These are phyloP conservation scores for Mus pahari DNA, from an alignment of 2,113 vertebrate species.

Conservation along the genomic window DNA sequence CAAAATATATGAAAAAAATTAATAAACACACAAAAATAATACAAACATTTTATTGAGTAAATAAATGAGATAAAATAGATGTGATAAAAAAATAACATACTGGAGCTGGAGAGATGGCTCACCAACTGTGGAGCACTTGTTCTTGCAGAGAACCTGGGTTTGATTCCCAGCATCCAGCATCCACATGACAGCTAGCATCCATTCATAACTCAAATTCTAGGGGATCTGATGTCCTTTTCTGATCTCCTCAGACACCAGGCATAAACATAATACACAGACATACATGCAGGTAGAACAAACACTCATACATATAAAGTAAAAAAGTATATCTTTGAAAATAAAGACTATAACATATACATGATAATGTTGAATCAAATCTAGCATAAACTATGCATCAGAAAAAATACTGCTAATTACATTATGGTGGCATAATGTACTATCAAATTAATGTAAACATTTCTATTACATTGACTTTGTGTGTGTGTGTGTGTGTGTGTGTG, in stretches of 20 bases:
- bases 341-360: background rate
- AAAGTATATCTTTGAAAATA: background rate
- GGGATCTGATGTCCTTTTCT: background rate
- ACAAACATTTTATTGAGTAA: constrained; percentile 4
- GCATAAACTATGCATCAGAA: background rate
- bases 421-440: background rate
- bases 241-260: background rate
- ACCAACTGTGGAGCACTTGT: background rate
- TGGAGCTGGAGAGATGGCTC: background rate
- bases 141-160: background rate
- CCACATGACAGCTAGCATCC: background rate
- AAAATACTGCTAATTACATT: constrained; percentile 14
- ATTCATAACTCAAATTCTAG: background rate
- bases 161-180: background rate
- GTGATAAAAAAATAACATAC: background rate
- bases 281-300: background rate
- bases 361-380: background rate
- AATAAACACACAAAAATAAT: background rate
- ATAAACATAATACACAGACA: background rate
- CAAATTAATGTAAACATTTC: background rate
- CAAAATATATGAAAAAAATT: background rate
- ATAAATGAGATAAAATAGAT: constrained; percentile 32
- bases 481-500: background rate
- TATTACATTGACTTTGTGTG: background rate
- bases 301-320: background rate